phyloP scores from a whole-genome alignment of 2,797 vertebrate species.

The Danio tinwini region DNA sequence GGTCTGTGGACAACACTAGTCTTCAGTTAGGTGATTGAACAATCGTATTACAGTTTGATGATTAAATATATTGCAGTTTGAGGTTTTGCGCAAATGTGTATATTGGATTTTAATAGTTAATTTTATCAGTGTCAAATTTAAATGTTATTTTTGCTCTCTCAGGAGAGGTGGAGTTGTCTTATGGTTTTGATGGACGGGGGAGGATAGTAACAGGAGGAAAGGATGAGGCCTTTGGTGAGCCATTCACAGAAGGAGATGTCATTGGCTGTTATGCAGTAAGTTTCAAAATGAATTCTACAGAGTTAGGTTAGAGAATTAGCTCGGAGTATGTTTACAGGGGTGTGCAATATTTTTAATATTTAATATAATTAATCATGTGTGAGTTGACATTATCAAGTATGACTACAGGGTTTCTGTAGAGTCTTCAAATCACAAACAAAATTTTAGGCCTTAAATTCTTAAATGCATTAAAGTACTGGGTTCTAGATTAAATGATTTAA shows the following conservation, averaged over 20 bases:
- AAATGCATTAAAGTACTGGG: too few relatives aligned
- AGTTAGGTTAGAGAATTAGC: background rate
- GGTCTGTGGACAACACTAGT: conserved; percentile 80
- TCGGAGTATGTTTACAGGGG: too few relatives aligned
- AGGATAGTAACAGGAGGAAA: conserved; percentile 80
- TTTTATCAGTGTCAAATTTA: background rate
- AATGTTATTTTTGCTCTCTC: background rate
- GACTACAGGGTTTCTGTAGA: too few relatives aligned
- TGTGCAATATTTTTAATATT: too few relatives aligned
- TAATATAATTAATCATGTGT: too few relatives aligned
- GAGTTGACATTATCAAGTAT: too few relatives aligned
- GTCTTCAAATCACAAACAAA: too few relatives aligned
- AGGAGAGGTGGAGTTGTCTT: conserved; percentile 89
- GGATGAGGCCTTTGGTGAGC: conserved; percentile 84
- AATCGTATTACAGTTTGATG: background rate
- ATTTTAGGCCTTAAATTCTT: too few relatives aligned
- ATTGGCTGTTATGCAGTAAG: conserved; percentile 90
- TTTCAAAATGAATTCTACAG: conserved; percentile 25
- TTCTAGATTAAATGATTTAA: too few relatives aligned
- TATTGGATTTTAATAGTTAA: too few relatives aligned
- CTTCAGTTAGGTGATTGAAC: conserved; percentile 84
- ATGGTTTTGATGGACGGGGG: conserved; percentile 83
- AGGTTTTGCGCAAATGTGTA: background rate
- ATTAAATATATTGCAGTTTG: background rate
- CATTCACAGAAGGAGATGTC: conserved; percentile 85